A percentile compares a stretch with the other conserved stretches of the same genome.
These are phyloP conservation scores for Picus viridis DNA, from an alignment of 2,797 vertebrate genomes.

Conservation along the genomic window DNA sequence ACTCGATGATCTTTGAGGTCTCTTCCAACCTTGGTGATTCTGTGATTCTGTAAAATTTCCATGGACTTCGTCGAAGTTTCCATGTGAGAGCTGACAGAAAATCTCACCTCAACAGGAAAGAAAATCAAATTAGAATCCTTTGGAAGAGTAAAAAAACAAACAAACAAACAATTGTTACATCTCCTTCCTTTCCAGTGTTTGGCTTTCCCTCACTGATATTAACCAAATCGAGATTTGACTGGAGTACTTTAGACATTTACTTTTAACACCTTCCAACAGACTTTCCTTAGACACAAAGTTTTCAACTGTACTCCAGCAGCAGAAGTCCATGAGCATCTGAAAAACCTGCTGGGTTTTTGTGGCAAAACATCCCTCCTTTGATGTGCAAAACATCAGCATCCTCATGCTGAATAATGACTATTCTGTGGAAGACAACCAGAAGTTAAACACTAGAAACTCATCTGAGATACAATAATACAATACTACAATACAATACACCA, in stretches of 20 bases:
- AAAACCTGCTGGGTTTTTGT: neutral
- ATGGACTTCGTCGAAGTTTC: neutral
- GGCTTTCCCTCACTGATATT: neutral
- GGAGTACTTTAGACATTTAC: neutral
- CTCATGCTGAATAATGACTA: neutral
- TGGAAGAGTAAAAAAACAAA: neutral
- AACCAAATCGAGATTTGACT: neutral
- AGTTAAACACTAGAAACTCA: neutral
- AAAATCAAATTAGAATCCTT: neutral
- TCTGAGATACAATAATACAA: too few relatives aligned
- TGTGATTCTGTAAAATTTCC: neutral
- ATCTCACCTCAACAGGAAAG: neutral
- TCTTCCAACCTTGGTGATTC: too few relatives aligned
- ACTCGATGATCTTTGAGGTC: too few relatives aligned
- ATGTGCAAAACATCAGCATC: too few relatives aligned
- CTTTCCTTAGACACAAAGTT: neutral
- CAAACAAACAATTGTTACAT: neutral
- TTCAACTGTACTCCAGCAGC: neutral
- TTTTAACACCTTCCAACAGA: neutral
- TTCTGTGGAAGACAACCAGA: neutral
- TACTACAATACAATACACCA: too few relatives aligned
- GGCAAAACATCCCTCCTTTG: neutral
- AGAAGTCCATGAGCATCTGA: neutral
- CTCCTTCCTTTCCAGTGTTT: neutral
- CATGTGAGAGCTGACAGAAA: neutral